phyloP scores from a whole-genome alignment of 2,888 invertebrate genomes.

The Drosophila diplacantha region DNA sequence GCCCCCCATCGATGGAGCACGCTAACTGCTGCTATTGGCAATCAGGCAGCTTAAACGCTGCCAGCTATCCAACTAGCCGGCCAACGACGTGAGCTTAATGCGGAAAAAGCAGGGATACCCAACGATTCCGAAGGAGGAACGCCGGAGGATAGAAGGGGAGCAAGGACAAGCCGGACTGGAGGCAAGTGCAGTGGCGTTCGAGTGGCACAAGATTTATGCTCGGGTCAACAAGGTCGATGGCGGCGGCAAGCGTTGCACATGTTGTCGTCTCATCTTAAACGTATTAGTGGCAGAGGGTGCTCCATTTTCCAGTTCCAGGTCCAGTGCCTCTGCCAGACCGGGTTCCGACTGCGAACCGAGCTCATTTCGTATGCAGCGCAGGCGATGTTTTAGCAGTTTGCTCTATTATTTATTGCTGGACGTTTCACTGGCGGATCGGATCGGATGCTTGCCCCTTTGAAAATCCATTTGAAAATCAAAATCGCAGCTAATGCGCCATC shows the following conservation, averaged over 20 bases:
- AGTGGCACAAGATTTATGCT: constrained; percentile 49
- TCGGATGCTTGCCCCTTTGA: constrained; percentile 13
- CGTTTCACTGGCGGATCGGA: constrained; percentile 51
- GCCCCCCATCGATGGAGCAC: constrained; percentile 34
- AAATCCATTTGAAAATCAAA: constrained; percentile 64
- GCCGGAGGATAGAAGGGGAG: background rate
- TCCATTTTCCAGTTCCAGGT: background rate
- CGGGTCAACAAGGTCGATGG: constrained; percentile 45
- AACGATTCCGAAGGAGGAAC: constrained; percentile 3
- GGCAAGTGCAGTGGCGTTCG: constrained; percentile 47
- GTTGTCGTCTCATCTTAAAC: constrained; percentile 73
- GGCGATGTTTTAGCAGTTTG: constrained; percentile 68
- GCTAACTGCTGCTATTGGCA: constrained; percentile 47
- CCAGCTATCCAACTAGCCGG: constrained; percentile 49
- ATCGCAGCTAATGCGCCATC: constrained; percentile 69
- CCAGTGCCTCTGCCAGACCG: constrained; percentile 5
- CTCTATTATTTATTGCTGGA: constrained; percentile 67
- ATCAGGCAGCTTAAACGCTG: constrained; percentile 63
- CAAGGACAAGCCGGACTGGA: background rate
- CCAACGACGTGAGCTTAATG: constrained; percentile 66
- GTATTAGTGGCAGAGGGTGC: constrained; percentile 56
- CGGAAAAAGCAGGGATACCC: constrained; percentile 45
- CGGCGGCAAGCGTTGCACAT: constrained; percentile 67
- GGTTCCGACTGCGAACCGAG: constrained; percentile 28
- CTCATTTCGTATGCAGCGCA: constrained; percentile 70